Base-by-base conservation (phyloP, 2,888 invertebrate species). In the Thera obeliscata region DNA sequence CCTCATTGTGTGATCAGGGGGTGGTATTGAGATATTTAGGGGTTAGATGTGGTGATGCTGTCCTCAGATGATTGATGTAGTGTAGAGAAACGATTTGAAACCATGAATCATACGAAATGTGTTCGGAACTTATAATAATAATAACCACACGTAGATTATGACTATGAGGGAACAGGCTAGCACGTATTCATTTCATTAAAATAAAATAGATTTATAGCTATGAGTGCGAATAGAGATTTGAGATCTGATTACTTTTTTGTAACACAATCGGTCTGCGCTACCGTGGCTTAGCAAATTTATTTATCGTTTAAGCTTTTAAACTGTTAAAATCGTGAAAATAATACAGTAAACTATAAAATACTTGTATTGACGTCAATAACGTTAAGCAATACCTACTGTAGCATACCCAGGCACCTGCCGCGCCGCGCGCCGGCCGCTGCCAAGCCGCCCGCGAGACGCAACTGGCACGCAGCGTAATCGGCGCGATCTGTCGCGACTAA, bases 401-500 rank as follows among this genome's bases (percentile, higher is more conserved):
- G 6, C 64, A 22, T 22, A 22, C 22, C 22, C 22, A 49, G 62
- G 68, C 72, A 72, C 72, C 70, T 70, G 71, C 59, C 36, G 35
- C 43, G 43, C 9, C 43, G 43, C 2, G 38, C 46, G 49, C 1
- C 56, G 41, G 12, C 67, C 64, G 66, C 61, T 43, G 56, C 61
- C 58, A 55, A 56, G 49, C 66, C 56, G 60, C 43, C 41, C 64
- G 67, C 50, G 48, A 59, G 62, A 56, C 63, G 65, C 54, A 67
- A 66, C 67, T 67, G 60, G 70, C 61, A 56, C 77, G 78, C 67
- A 65, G 76, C 69, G 74, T 67, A 81, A 81, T 82, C 83, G 78
- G 69, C 56, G 78, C 70, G 80, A 85, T 85, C 86, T 82, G 85
- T 87, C 82, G 83, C 79, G 82, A 78, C 81, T 81, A 78, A 76